Conservation (phyloP, 2,888 invertebrate genomes). For the Argyresthia goedartella region DNA sequence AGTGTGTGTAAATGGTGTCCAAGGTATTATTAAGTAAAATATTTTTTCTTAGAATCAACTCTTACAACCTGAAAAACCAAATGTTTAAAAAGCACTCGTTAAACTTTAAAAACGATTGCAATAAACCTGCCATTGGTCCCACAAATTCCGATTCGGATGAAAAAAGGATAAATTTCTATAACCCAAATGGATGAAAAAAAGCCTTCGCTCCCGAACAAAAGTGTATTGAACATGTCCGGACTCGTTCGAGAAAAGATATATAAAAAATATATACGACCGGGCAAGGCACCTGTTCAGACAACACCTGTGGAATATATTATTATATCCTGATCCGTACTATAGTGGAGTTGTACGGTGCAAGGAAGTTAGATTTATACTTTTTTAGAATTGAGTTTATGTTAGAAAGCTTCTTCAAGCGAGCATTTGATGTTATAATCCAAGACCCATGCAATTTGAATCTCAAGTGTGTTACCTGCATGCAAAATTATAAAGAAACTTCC, state of each 20-base stretch:
- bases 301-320: conserved; percentile 49
- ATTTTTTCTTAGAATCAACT: too few relatives aligned
- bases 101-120: conserved; percentile 30
- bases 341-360: conserved; percentile 1
- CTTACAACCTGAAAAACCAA: too few relatives aligned
- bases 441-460: too few relatives aligned
- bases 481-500: too few relatives aligned
- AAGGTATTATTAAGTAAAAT: too few relatives aligned
- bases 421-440: too few relatives aligned
- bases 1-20: too few relatives aligned
- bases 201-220: conserved; percentile 38
- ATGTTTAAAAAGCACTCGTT: conserved; percentile 12
- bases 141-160: conserved; percentile 18
- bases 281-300: conserved; percentile 45
- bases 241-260: conserved; percentile 24
- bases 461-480: too few relatives aligned
- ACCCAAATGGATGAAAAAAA: conserved; percentile 37
- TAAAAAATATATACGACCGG: conserved; percentile 16
- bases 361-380: neutral
- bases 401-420: neutral
- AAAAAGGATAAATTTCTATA: conserved; percentile 27
- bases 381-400: neutral
- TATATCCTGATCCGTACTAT: conserved; percentile 26
- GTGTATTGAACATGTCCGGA: conserved; percentile 56
- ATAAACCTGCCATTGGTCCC: conserved; percentile 46